Evolutionary conservation across 2,888 invertebrate genomes (phyloP).

Genomic region (Tenthredo mesomela): DNA sequence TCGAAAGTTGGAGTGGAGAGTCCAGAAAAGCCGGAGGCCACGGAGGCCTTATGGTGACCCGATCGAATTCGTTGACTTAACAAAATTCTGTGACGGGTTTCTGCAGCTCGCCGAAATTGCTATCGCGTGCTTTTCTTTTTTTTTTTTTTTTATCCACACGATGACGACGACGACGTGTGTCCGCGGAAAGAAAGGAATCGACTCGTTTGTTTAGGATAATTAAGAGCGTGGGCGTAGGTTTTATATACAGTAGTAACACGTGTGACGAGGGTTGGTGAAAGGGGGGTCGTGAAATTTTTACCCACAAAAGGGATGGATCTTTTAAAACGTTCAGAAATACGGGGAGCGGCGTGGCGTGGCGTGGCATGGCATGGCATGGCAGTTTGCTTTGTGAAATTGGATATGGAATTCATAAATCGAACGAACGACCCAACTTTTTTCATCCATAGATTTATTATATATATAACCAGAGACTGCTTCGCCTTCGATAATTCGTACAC

Average conservation of each 20-base stretch:
- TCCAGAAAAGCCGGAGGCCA: background rate
- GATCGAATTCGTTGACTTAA: conserved; percentile 40
- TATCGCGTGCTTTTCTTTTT: background rate
- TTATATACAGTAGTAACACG: conserved; percentile 13
- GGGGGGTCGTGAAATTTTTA: background rate
- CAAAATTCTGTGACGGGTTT: background rate
- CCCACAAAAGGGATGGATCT: background rate
- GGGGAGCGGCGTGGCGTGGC: background rate
- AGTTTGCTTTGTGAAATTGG: conserved; percentile 49
- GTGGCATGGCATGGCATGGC: background rate
- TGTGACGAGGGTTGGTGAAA: background rate
- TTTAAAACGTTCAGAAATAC: background rate
- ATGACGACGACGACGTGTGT: background rate
- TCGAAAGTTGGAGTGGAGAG: background rate
- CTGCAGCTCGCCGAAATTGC: background rate
- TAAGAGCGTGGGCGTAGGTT: conserved; percentile 9
- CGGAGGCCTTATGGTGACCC: conserved; percentile 33
- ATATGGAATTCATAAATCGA: conserved; percentile 47
- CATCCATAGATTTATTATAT: background rate
- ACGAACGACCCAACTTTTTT: conserved; percentile 40
- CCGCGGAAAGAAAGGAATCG: background rate
- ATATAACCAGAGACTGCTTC: background rate
- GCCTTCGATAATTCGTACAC: conserved; percentile 22
- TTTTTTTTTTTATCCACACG: background rate
- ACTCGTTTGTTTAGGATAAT: conserved; percentile 44